Percentiles rank a stretch among this genome's conserved stretches.
Evolutionary conservation across 1,140 invertebrate genomes (phyloP).

Genomic region (Panonychus citri): DNA sequence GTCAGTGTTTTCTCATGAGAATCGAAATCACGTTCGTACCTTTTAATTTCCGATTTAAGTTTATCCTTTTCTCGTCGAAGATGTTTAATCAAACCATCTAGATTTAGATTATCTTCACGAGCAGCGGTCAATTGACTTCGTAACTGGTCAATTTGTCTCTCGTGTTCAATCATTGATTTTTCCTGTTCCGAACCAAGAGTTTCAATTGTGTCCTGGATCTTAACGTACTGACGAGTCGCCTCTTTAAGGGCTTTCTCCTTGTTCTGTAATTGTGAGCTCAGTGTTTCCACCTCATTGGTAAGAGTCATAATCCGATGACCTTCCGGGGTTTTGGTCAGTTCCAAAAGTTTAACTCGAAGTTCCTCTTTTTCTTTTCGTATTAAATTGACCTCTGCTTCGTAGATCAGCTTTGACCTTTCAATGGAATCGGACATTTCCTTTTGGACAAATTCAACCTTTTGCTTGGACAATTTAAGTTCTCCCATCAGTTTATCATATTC

Average conservation of each 20-base stretch:
- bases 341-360: neutral
- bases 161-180: neutral
- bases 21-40: neutral
- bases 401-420: conserved; percentile 3
- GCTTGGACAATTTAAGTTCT: conserved; percentile 5
- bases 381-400: conserved; percentile 3
- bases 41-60: conserved; percentile 20
- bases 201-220: conserved; percentile 5
- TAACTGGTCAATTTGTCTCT: neutral
- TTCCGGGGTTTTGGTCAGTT: conserved; percentile 7
- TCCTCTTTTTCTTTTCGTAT: conserved; percentile 9
- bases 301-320: neutral
- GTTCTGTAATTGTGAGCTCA: neutral
- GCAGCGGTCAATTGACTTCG: neutral
- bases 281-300: conserved; percentile 4
- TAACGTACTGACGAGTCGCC: conserved; percentile 2
- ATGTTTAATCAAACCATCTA: neutral
- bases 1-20: neutral
- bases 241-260: conserved; percentile 3
- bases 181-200: conserved; percentile 3
- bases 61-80: conserved; percentile 14
- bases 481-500: neutral
- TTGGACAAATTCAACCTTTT: conserved; percentile 7
- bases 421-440: conserved; percentile 8
- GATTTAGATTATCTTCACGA: conserved; percentile 1